Evolutionary conservation across 2,888 invertebrate species (phyloP).

Genomic region (Blomia tropicalis): DNA sequence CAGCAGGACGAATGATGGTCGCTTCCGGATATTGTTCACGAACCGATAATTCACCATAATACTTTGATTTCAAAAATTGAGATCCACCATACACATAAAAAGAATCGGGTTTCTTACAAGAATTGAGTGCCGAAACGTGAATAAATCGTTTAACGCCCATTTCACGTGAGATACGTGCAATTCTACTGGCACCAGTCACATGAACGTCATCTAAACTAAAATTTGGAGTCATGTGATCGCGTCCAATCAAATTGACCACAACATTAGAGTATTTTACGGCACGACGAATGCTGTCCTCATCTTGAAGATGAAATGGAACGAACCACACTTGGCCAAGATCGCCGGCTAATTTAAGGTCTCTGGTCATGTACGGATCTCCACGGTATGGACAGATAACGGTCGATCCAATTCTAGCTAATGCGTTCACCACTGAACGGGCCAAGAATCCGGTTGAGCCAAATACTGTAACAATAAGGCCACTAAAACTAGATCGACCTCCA

Average conservation of each 20-base stretch:
- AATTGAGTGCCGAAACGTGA: slow-evolving; percentile 77
- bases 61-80: slow-evolving; percentile 58
- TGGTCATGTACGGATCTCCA: slow-evolving; percentile 61
- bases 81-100: slow-evolving; percentile 56
- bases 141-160: slow-evolving; percentile 68
- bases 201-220: slow-evolving; percentile 72
- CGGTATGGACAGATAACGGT: slow-evolving; percentile 84
- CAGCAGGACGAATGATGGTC: slow-evolving; percentile 77
- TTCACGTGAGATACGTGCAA: slow-evolving; percentile 57
- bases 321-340: slow-evolving; percentile 91
- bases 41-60: slow-evolving; percentile 72
- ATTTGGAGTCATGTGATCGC: slow-evolving; percentile 75
- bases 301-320: slow-evolving; percentile 56
- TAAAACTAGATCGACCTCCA: slow-evolving; percentile 80
- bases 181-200: slow-evolving; percentile 60
- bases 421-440: slow-evolving; percentile 70
- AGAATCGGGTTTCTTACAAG: slow-evolving; percentile 47
- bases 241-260: slow-evolving; percentile 81
- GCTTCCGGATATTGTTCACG: slow-evolving; percentile 86
- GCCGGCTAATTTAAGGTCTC: slow-evolving; percentile 63
- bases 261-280: slow-evolving; percentile 87
- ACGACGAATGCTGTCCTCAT: slow-evolving; percentile 64
- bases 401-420: slow-evolving; percentile 42
- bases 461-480: slow-evolving; percentile 92
- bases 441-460: slow-evolving; percentile 82